These are phyloP conservation scores for Hoplias malabaricus DNA, from an alignment of 2,113 vertebrate genomes.

Conservation along the genomic window DNA sequence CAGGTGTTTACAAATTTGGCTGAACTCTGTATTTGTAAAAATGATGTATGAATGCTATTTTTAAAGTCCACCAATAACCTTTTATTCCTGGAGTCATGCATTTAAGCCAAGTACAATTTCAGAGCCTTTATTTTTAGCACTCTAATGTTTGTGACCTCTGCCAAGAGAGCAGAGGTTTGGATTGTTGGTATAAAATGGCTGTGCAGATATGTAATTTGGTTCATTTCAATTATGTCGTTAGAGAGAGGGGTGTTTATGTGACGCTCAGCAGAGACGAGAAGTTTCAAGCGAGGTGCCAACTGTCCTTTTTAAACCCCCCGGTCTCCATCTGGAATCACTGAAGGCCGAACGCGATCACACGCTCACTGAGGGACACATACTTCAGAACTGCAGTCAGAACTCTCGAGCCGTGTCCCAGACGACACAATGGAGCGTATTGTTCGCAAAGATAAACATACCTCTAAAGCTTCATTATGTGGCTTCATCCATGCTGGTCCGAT, in stretches of 20 bases:
- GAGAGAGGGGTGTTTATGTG: slow-evolving; percentile 9
- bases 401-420: slow-evolving; percentile 27
- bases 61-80: background rate
- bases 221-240: slow-evolving; percentile 10
- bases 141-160: background rate
- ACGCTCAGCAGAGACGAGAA: background rate
- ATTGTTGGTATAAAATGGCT: background rate
- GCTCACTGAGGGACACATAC: slow-evolving; percentile 13
- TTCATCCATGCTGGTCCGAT: slow-evolving; percentile 33
- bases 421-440: slow-evolving; percentile 31
- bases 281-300: slow-evolving; percentile 17
- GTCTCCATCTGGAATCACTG: slow-evolving; percentile 39
- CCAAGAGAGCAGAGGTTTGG: background rate
- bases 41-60: too few relatives aligned
- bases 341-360: slow-evolving; percentile 28
- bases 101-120: background rate
- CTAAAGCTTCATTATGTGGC: slow-evolving; percentile 42
- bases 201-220: slow-evolving; percentile 1
- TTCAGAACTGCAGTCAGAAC: slow-evolving; percentile 30
- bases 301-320: slow-evolving; percentile 29
- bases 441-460: slow-evolving; percentile 43
- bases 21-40: too few relatives aligned
- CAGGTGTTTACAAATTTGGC: too few relatives aligned
- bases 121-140: background rate
- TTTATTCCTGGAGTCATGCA: background rate